Percentiles rank a stretch among this genome's conserved stretches.
Evolutionary conservation across 2,113 vertebrate species (phyloP).

Genomic region (Archocentrus centrarchus): DNA sequence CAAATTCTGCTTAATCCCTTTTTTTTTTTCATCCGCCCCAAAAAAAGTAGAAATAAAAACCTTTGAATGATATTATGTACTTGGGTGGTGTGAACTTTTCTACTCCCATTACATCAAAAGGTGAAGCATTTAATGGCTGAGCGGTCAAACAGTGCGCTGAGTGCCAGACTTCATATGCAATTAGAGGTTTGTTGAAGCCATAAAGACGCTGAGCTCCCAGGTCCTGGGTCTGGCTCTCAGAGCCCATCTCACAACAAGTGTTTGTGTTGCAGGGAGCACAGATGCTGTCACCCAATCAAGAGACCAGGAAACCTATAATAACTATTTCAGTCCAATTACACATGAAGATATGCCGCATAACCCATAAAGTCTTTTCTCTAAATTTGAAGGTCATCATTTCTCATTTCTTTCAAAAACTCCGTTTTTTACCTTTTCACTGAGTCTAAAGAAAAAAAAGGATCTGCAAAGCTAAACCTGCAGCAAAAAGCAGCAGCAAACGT

Average conservation of each 20-base stretch:
- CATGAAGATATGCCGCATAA: background rate
- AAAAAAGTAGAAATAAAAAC: background rate
- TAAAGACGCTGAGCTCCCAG: slow-evolving; percentile 29
- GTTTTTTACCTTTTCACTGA: background rate
- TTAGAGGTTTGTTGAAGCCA: slow-evolving; percentile 13
- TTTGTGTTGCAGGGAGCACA: background rate
- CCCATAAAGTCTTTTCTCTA: background rate
- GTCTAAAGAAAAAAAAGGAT: background rate
- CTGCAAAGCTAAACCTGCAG: no score
- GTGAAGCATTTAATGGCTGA: background rate
- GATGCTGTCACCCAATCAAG: background rate
- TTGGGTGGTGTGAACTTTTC: slow-evolving; percentile 12
- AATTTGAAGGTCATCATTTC: background rate
- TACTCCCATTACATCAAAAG: slow-evolving; percentile 40
- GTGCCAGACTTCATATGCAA: slow-evolving; percentile 2
- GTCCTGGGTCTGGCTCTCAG: slow-evolving; percentile 10
- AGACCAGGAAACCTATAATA: background rate
- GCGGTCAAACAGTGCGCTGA: slow-evolving; percentile 21
- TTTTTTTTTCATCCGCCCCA: background rate
- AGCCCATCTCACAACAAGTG: background rate
- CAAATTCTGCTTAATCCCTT: slow-evolving; percentile 22
- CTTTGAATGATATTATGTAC: slow-evolving; percentile 13
- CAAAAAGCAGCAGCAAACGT: background rate
- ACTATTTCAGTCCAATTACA: background rate
- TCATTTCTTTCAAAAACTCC: background rate